Evolutionary conservation across 2,797 vertebrate species (phyloP).

Genomic region (Microcaecilia unicolor): DNA sequence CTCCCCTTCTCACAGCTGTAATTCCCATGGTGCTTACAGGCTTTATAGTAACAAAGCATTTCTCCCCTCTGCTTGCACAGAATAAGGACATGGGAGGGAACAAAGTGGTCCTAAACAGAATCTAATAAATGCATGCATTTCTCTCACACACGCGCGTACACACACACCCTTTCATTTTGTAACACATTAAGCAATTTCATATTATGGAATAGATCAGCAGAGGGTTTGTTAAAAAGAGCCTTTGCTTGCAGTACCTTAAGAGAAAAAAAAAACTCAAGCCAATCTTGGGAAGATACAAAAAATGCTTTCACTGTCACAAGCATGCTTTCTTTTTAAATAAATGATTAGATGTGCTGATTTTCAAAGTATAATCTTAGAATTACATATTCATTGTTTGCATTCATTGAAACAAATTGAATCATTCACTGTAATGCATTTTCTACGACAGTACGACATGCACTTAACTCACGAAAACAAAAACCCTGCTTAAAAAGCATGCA

Average conservation of each 20-base stretch:
- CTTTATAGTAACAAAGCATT: conserved; percentile 20
- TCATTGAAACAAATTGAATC: conserved; percentile 31
- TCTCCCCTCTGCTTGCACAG: conserved; percentile 25
- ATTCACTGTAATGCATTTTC: conserved; percentile 34
- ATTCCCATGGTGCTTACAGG: conserved; percentile 41
- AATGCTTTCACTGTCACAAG: conserved; percentile 15
- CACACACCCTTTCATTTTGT: neutral
- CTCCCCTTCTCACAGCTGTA: conserved; percentile 18
- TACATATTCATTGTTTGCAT: conserved; percentile 17
- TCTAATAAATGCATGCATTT: neutral
- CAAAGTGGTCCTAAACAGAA: conserved; percentile 11
- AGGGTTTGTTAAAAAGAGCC: conserved; percentile 12
- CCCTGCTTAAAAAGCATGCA: conserved; percentile 46
- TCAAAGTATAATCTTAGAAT: conserved; percentile 22
- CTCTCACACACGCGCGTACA: no score
- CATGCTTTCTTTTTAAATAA: conserved; percentile 29
- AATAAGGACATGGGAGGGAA: conserved; percentile 10
- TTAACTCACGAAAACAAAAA: conserved; percentile 36
- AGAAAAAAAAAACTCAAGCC: no score
- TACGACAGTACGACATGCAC: conserved; percentile 39
- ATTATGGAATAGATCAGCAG: conserved; percentile 11
- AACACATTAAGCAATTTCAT: conserved; percentile 1
- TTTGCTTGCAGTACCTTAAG: conserved; percentile 9
- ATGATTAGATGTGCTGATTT: conserved; percentile 18
- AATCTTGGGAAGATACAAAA: no score